Conservation (phyloP, 1,140 invertebrate species). For the Anoplolepis gracilipes region DNA sequence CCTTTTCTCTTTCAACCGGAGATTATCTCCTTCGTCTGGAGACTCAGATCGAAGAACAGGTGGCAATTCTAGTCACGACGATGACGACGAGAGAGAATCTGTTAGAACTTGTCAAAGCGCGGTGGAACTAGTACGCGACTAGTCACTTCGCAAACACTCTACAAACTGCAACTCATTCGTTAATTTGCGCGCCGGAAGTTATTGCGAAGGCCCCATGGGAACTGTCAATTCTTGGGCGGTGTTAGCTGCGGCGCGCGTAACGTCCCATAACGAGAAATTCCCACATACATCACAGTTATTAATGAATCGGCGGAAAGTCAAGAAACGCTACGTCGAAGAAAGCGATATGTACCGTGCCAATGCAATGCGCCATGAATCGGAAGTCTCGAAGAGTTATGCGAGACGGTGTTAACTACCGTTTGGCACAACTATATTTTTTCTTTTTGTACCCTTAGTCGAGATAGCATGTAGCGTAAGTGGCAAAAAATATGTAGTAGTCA, state of each 20-base stretch:
- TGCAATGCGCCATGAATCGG: conserved; percentile 36
- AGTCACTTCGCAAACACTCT: conserved; percentile 59
- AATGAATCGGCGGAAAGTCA: conserved; percentile 65
- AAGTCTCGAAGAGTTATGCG: conserved; percentile 36
- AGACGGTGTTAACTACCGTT: background rate
- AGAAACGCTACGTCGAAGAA: conserved; percentile 56
- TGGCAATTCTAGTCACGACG: background rate
- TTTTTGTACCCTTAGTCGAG: background rate
- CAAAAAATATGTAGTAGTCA: background rate
- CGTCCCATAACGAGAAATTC: conserved; percentile 71
- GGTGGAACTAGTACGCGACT: conserved; percentile 44
- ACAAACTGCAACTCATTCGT: conserved; percentile 76
- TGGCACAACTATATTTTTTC: conserved; percentile 1
- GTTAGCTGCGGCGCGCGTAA: conserved; percentile 50
- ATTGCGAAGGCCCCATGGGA: conserved; percentile 54
- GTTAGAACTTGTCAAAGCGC: conserved; percentile 64
- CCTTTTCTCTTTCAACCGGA: no score
- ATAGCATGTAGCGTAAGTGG: background rate
- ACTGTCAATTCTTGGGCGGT: conserved; percentile 71
- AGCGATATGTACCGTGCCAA: background rate
- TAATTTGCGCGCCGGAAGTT: conserved; percentile 76
- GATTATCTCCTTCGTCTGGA: no score
- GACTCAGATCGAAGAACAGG: no score
- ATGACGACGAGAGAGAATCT: conserved; percentile 34
- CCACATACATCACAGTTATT: conserved; percentile 75